Conservation (phyloP, 1,140 invertebrate genomes). For the Phthorimaea operculella region DNA sequence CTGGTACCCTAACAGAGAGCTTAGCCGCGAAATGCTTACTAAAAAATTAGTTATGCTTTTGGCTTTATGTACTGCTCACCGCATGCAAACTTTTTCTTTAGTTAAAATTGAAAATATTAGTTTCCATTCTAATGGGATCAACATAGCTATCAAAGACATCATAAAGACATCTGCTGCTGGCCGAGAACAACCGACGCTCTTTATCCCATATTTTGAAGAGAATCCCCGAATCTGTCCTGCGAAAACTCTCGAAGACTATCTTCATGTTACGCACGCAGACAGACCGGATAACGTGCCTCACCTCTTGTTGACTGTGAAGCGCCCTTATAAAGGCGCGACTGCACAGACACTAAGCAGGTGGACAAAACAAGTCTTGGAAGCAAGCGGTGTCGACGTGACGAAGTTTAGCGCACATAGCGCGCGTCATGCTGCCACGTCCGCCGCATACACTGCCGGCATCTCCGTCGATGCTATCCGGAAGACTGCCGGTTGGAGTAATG, state of each 20-base stretch:
- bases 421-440: slow-evolving; percentile 26
- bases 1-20: slow-evolving; percentile 2
- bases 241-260: neutral
- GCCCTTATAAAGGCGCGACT: slow-evolving; percentile 15
- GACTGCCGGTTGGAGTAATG: slow-evolving; percentile 25
- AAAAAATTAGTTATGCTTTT: too few species aligned
- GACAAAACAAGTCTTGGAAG: slow-evolving; percentile 24
- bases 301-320: slow-evolving; percentile 11
- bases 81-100: slow-evolving; percentile 22
- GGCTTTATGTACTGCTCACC: slow-evolving; percentile 24
- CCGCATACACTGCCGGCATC: slow-evolving; percentile 19
- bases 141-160: slow-evolving; percentile 15
- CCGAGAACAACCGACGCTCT: slow-evolving; percentile 12
- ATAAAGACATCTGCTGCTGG: slow-evolving; percentile 21
- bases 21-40: slow-evolving; percentile 11
- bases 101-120: slow-evolving; percentile 20
- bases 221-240: slow-evolving; percentile 6
- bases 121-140: neutral
- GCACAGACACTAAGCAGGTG: slow-evolving; percentile 30
- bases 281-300: neutral
- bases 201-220: slow-evolving; percentile 15
- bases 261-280: neutral
- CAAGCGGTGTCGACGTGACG: slow-evolving; percentile 24
- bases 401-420: slow-evolving; percentile 26
- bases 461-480: slow-evolving; percentile 25